phyloP scores from a whole-genome alignment of 2,888 invertebrate genomes.

The Lepidochitona cinerea region DNA sequence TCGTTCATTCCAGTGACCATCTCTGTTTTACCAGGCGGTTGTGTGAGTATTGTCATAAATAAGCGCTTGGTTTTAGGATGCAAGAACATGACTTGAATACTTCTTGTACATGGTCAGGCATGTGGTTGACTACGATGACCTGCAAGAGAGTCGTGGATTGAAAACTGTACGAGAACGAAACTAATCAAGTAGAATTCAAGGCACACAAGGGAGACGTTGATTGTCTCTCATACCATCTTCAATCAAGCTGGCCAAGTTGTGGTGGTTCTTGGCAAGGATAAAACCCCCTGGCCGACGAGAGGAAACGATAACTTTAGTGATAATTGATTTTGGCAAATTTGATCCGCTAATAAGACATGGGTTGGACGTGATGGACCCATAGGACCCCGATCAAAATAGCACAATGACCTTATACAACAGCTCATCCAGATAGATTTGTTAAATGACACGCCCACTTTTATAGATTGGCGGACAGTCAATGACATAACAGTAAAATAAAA shows the following conservation, averaged over 20 bases:
- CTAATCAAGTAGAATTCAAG: slow-evolving; percentile 1
- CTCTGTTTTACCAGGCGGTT: too few relatives aligned
- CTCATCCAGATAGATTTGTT: neutral
- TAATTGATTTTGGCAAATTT: slow-evolving; percentile 9
- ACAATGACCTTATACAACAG: neutral
- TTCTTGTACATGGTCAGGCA: neutral
- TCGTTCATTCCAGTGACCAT: too few relatives aligned
- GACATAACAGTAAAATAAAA: too few relatives aligned
- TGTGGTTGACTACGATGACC: neutral
- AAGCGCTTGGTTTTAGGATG: too few relatives aligned
- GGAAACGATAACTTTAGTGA: slow-evolving; percentile 3
- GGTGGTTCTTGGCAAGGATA: neutral
- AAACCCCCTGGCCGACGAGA: neutral
- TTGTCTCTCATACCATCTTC: neutral
- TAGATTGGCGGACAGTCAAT: too few relatives aligned
- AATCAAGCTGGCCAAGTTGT: neutral
- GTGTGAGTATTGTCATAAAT: too few relatives aligned
- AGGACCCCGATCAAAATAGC: neutral
- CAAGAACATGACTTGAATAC: neutral
- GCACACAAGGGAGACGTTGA: neutral
- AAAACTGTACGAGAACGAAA: neutral
- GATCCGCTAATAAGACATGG: neutral
- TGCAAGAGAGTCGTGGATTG: neutral
- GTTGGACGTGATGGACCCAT: neutral
- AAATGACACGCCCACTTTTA: too few relatives aligned